These are phyloP conservation scores for Suillia variegata DNA, from an alignment of 2,888 invertebrate species.

Conservation along the genomic window DNA sequence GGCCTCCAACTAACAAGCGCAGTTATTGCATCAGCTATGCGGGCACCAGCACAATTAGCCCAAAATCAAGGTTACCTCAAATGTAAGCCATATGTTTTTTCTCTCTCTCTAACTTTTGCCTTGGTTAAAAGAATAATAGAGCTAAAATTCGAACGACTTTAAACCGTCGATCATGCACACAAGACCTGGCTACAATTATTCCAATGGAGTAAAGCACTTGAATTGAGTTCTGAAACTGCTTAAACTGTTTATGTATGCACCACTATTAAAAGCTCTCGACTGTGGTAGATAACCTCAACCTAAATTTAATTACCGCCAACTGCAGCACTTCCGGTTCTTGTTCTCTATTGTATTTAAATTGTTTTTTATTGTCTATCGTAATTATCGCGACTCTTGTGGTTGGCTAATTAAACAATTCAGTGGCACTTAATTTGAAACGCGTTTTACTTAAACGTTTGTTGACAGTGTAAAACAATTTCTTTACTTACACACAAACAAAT, in stretches of 20 bases:
- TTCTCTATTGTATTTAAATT: background rate
- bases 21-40: background rate
- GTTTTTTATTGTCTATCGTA: background rate
- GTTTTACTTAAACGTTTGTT: no score
- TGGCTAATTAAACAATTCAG: background rate
- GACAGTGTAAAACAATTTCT: no score
- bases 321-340: background rate
- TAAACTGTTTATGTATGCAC: no score
- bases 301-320: background rate
- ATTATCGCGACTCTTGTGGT: no score
- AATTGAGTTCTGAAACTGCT: no score
- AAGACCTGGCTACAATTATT: background rate
- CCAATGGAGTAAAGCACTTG: no score
- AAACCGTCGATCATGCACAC: background rate
- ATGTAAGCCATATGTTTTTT: background rate
- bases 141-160: no score
- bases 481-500: no score
- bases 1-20: no score
- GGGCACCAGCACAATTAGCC: background rate
- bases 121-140: no score
- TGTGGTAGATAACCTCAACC: background rate
- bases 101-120: no score
- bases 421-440: background rate
- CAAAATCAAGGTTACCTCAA: background rate
- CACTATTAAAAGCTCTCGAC: background rate